Conservation (phyloP, 2,888 invertebrate genomes). For the Melitaea athalia region DNA sequence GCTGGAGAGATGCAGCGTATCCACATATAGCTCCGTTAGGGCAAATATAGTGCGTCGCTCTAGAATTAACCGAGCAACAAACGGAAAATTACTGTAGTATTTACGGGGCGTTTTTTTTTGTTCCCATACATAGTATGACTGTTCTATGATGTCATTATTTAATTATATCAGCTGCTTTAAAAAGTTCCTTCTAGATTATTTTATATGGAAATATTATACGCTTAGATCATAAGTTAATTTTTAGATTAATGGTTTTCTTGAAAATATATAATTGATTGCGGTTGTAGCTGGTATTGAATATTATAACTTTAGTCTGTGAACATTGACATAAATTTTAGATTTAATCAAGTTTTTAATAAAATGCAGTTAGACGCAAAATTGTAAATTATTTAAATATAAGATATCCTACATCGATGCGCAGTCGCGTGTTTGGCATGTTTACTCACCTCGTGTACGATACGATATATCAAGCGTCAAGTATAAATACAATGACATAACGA, state of each 20-base stretch:
- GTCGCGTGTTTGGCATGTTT: constrained; percentile 30
- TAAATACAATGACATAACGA: constrained; percentile 18
- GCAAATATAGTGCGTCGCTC: constrained; percentile 67
- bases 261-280: background rate
- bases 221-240: background rate
- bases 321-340: background rate
- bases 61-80: constrained; percentile 66
- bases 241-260: constrained; percentile 5
- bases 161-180: constrained; percentile 45
- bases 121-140: constrained; percentile 53
- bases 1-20: constrained; percentile 55
- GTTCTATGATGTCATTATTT: constrained; percentile 46
- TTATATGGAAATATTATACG: constrained; percentile 16
- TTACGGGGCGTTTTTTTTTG: constrained; percentile 54
- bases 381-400: background rate
- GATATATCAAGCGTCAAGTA: constrained; percentile 20
- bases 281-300: background rate
- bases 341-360: background rate
- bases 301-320: no score
- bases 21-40: constrained; percentile 70
- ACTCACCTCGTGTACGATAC: constrained; percentile 20
- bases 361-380: background rate
- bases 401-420: background rate
- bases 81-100: constrained; percentile 67
- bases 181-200: constrained; percentile 43